Evolutionary conservation across 2,113 vertebrate genomes (phyloP).

Genomic region (Monarcha castaneiventris): DNA sequence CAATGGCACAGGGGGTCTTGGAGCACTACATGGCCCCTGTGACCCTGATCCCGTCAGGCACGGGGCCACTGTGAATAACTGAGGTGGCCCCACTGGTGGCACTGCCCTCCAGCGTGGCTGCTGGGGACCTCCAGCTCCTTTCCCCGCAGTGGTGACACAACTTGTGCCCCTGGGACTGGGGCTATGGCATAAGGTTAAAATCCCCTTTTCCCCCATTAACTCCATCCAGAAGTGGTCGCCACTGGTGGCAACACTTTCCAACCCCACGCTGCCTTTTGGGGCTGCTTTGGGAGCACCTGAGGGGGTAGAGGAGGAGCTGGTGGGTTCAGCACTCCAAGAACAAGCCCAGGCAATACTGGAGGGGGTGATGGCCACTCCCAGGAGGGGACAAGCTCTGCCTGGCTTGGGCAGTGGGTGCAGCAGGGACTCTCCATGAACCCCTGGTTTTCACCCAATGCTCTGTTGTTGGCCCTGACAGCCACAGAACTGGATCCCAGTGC

Average conservation of each 20-base stretch:
- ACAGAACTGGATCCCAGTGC: accelerated
- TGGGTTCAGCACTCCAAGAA: accelerated
- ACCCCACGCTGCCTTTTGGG: background rate
- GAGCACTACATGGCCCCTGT: background rate
- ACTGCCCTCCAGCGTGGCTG: accelerated
- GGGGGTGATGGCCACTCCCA: accelerated
- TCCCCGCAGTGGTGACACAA: background rate
- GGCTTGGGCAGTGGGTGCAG: background rate
- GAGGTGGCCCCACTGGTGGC: background rate
- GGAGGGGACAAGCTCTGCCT: background rate
- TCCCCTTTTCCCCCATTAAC: background rate
- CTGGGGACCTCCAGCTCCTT: background rate
- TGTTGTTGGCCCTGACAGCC: background rate
- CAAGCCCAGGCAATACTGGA: background rate
- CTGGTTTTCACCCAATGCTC: accelerated
- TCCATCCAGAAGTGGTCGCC: accelerated
- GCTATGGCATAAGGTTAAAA: background rate
- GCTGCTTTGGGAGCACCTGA: background rate
- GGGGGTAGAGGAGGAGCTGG: background rate
- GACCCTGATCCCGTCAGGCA: accelerated
- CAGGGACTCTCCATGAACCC: background rate
- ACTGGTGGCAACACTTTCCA: background rate
- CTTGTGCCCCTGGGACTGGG: background rate
- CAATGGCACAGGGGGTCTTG: accelerated
- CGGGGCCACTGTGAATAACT: accelerated